A percentile compares a stretch with the other conserved stretches of the same genome.
These are phyloP conservation scores for Cyprinodon brontotheroides DNA, from an alignment of 2,113 vertebrate genomes.

Conservation along the genomic window DNA sequence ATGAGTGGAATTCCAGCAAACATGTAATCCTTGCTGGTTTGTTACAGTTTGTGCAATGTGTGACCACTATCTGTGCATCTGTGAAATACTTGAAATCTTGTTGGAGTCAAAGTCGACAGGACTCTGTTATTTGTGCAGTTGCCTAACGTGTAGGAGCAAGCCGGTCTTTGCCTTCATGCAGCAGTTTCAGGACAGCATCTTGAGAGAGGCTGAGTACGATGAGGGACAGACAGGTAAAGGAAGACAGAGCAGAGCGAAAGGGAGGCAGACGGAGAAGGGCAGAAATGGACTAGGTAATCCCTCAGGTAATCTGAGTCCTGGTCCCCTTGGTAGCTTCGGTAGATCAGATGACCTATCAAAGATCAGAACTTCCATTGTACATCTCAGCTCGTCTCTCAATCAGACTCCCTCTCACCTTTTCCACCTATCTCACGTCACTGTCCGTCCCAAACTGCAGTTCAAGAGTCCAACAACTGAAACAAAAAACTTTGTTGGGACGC, in stretches of 20 bases:
- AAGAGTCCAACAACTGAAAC: conserved; percentile 54
- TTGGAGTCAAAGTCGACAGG: background rate
- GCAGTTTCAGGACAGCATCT: background rate
- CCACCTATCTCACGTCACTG: conserved; percentile 65
- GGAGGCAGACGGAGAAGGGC: conserved; percentile 23
- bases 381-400: conserved; percentile 60
- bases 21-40: conserved; percentile 47
- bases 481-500: conserved; percentile 34
- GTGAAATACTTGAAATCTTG: background rate
- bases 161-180: background rate
- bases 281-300: conserved; percentile 74
- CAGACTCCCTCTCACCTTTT: conserved; percentile 63
- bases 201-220: conserved; percentile 1
- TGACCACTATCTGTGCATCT: conserved; percentile 15
- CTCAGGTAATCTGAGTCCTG: conserved; percentile 71
- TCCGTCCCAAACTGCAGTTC: conserved; percentile 39
- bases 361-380: conserved; percentile 79
- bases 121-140: conserved; percentile 5
- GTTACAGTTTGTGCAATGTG: conserved; percentile 19
- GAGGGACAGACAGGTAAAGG: conserved; percentile 18
- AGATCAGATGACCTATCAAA: conserved; percentile 84
- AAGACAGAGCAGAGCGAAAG: conserved; percentile 21
- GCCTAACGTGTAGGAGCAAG: background rate
- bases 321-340: conserved; percentile 53
- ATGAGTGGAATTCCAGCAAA: conserved; percentile 68